phyloP scores from a whole-genome alignment of 2,888 invertebrate genomes.

The Schrankia costaestrigalis region DNA sequence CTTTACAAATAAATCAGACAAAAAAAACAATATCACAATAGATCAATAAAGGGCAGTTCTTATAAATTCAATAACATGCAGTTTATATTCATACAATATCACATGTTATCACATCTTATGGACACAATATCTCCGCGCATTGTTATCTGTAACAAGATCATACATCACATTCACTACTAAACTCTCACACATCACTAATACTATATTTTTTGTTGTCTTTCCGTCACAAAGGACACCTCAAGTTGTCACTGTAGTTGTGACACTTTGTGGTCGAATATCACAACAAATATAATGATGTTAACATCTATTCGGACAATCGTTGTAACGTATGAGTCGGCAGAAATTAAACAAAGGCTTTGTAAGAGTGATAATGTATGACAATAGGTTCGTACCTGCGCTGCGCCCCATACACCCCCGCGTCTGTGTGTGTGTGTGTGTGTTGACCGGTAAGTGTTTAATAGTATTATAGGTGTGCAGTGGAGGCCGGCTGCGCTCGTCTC shows the following conservation, averaged over 20 bases:
- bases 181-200: constrained; percentile 4
- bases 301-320: constrained; percentile 11
- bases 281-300: constrained; percentile 35
- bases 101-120: background rate
- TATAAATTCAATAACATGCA: too few relatives aligned
- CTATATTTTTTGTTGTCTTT: background rate
- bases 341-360: constrained; percentile 13
- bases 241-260: constrained; percentile 22
- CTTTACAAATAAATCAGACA: too few relatives aligned
- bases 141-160: constrained; percentile 7
- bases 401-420: too few relatives aligned
- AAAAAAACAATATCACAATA: too few relatives aligned
- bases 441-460: constrained; percentile 44
- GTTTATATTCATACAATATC: too few relatives aligned
- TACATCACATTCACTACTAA: constrained; percentile 21
- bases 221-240: constrained; percentile 12
- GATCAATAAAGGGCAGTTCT: too few relatives aligned
- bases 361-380: constrained; percentile 3
- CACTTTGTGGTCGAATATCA: constrained; percentile 39
- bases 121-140: background rate
- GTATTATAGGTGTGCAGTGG: constrained; percentile 27
- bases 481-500: too few relatives aligned
- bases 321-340: constrained; percentile 34
- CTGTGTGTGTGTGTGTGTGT: constrained; percentile 20
- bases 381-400: constrained; percentile 35